Evolutionary conservation across 2,797 vertebrate species (phyloP).

Genomic region (Falco berigora): DNA sequence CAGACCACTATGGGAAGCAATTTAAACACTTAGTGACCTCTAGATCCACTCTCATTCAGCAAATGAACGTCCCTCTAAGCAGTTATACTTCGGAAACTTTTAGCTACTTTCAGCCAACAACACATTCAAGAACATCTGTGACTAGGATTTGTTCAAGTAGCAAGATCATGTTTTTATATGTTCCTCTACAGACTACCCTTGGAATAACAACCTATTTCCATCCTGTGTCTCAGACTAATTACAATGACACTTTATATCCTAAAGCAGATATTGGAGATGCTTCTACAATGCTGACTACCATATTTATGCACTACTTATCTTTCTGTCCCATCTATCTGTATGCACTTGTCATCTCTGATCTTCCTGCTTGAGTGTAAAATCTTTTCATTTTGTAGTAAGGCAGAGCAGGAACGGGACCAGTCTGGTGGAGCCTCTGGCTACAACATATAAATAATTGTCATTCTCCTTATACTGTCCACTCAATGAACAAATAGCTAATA

Average conservation of each 20-base stretch:
- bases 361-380: background rate
- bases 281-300: background rate
- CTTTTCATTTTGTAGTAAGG: background rate
- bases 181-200: background rate
- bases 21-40: background rate
- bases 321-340: background rate
- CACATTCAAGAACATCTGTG: background rate
- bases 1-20: background rate
- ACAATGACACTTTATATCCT: background rate
- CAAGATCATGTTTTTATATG: background rate
- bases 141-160: background rate
- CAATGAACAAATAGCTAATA: background rate
- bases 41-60: background rate
- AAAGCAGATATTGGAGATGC: background rate
- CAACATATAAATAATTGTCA: background rate
- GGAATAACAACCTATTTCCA: background rate
- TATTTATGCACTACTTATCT: background rate
- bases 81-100: background rate
- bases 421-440: background rate
- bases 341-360: background rate
- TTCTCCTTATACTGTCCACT: background rate
- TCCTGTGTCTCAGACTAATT: background rate
- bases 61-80: background rate
- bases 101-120: background rate
- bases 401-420: background rate